Evolutionary conservation across 2,113 vertebrate species (phyloP), one percentile per base, ranked within the genome.

Genomic region (Hepsetus odoe): DNA sequence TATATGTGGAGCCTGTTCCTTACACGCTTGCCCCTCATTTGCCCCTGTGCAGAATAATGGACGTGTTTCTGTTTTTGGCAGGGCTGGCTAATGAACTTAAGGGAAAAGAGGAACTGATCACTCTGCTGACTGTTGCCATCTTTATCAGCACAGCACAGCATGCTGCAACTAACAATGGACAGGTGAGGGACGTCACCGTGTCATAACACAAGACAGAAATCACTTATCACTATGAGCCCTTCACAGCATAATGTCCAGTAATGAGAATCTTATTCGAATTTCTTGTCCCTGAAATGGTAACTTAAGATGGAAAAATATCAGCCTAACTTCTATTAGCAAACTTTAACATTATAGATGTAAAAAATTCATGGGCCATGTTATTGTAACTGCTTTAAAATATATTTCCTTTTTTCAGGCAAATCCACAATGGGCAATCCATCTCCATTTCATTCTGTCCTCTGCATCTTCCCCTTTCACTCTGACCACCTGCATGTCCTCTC

Each of bases 91-190:
- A 71, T 84, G 74, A 85, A 4, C 85, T 92, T 12, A 71, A 75
- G 38, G 87, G 14, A 68, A 89, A 65, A 80, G 81, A 88, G 80
- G 89, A 91, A 16, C 80, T 92, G 20, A 79, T 75, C 74, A 92
- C 89, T n/a, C 79, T 93, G 55, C 72, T 93, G 69, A 40, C 83
- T 28, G 89, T 91, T 44, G 61, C 72, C 42, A 90, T 93, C 65
- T 91, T 92, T 71, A 87, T 40, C 26, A 73, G 82, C 68, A 87
- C 90, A 38, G 85, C 65, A 14, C 92, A 93, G 56, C 92, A 92
- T 51, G 91, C 92, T 28, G 92, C 92, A 2, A 92, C 90, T 0
- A 93, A 93, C 83, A 92, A 92, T 7, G 92, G 92, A 56, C 87
- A 88, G 86, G 87, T 88, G 70, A 35, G n/a, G 44, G 40, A 53